Evolutionary conservation across 2,113 vertebrate species (phyloP), one percentile per base, ranked within the genome.

Genomic region (Pteropus alecto): DNA sequence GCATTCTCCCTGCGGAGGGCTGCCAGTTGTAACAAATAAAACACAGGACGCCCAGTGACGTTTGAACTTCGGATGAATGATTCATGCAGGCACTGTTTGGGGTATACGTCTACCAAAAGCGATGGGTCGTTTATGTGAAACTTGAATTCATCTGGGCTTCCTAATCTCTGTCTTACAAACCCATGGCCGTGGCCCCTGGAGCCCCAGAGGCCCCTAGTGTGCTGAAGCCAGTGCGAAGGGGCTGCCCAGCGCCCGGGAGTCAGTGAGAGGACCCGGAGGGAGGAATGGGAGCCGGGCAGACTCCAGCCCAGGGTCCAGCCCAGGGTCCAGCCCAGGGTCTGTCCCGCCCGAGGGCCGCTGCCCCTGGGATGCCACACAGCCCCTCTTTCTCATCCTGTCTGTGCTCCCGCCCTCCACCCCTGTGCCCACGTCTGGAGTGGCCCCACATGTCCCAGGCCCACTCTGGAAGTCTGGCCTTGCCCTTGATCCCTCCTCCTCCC

Each of bases 381-480:
- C 43, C 56, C 21, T 70, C 79, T 18, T 28, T 30, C 56, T 54
- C n/a, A 9, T 28, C n/a, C 43, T 54, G 61, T 2, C 58, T 0
- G 0, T 0, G 11, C 14, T 35, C 58, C 15, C 5, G 63, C 26
- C 54, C 28, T n/a, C 35, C 3, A 2, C 3, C 19, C 22, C 77
- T 18, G 33, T 7, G 13, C 26, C 67, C 60, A 0, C 58, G n/a
- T 73, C 21, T 4, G 28, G 35, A 56, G 46, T 9, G 60, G 18
- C 22, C 26, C 33, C 16, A 0, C n/a, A 3, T 13, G 35, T 26
- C 73, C 35, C 46, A 33, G 11, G 28, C 19, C 35, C 74, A 7
- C 43, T 38, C 68, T 46, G 38, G 48, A 97, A 19, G 14, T 35
- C 30, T 38, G 51, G 67, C 46, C 24, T 14, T 6, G 18, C 21